phyloP scores from a whole-genome alignment of 2,888 invertebrate genomes.

The Ennomos erosarius region DNA sequence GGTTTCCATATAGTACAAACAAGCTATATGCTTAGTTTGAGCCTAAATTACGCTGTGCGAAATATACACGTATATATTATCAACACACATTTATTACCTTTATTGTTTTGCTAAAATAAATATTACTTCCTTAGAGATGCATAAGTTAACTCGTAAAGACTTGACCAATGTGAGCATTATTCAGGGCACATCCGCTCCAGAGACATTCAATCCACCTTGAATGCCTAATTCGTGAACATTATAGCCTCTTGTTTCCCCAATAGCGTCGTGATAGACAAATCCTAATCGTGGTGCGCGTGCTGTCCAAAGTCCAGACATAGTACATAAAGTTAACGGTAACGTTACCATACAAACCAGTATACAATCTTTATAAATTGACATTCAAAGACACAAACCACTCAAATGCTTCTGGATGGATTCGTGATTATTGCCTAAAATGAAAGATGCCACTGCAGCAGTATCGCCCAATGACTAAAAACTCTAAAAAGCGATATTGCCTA shows the following conservation, averaged over 20 bases:
- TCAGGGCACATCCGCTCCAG: conserved; percentile 9
- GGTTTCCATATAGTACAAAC: no score
- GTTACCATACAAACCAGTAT: not conserved
- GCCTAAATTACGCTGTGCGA: no score
- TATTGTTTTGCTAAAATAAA: no score
- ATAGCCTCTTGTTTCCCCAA: conserved; percentile 28
- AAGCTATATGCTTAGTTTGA: no score
- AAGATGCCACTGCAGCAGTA: no score
- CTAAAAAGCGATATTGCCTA: no score
- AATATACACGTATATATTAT: no score
- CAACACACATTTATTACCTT: no score
- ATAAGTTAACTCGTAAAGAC: no score
- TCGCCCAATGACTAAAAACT: no score
- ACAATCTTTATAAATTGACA: not conserved
- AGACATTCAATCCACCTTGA: conserved; percentile 17
- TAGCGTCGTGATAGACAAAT: conserved; percentile 40
- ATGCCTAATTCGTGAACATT: conserved; percentile 16
- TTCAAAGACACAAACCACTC: not conserved
- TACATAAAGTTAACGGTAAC: conserved; percentile 66
- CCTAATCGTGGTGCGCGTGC: conserved; percentile 53
- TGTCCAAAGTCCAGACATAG: conserved; percentile 50
- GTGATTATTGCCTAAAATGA: no score
- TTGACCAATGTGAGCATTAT: conserved; percentile 1
- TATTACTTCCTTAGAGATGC: no score
- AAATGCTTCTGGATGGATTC: not conserved